Evolutionary conservation across 1,140 invertebrate genomes (phyloP).

Genomic region (Pygmarrhopalites habei): DNA sequence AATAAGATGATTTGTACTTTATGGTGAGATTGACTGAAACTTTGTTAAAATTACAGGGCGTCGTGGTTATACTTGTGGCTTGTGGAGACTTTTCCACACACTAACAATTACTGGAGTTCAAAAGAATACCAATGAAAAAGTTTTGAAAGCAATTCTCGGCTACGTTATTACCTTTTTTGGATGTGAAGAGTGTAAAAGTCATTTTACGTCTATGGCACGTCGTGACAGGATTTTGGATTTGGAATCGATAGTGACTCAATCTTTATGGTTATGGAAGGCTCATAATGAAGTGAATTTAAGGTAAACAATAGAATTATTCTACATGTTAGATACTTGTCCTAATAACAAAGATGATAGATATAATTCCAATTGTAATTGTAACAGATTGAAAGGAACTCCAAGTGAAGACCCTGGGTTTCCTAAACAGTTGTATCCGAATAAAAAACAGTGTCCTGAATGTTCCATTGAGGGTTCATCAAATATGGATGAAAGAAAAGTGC

Average conservation of each 20-base stretch:
- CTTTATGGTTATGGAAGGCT: slow-evolving; percentile 90
- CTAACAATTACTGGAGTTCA: slow-evolving; percentile 72
- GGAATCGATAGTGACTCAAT: slow-evolving; percentile 59
- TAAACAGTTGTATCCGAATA: slow-evolving; percentile 83
- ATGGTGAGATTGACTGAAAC: too few relatives aligned
- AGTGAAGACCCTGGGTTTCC: slow-evolving; percentile 85
- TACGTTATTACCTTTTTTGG: slow-evolving; percentile 92
- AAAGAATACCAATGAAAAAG: slow-evolving; percentile 46
- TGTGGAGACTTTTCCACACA: slow-evolving; percentile 93
- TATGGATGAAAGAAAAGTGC: slow-evolving; percentile 64
- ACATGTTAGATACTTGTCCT: neutral
- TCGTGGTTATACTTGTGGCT: slow-evolving; percentile 88
- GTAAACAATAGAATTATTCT: slow-evolving; percentile 10
- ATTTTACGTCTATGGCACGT: slow-evolving; percentile 75
- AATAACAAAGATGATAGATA: neutral
- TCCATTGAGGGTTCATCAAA: slow-evolving; percentile 47
- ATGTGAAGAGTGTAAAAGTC: slow-evolving; percentile 78
- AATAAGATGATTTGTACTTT: too few relatives aligned
- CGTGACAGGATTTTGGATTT: slow-evolving; percentile 58
- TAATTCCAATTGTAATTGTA: neutral
- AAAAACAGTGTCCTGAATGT: slow-evolving; percentile 62
- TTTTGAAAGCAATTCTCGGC: slow-evolving; percentile 72
- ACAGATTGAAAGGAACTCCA: slow-evolving; percentile 67
- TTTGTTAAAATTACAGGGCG: too few relatives aligned
- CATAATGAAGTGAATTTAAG: slow-evolving; percentile 83